phyloP scores from a whole-genome alignment of 2,113 vertebrate genomes.

The Brachypodius melanocephalos region DNA sequence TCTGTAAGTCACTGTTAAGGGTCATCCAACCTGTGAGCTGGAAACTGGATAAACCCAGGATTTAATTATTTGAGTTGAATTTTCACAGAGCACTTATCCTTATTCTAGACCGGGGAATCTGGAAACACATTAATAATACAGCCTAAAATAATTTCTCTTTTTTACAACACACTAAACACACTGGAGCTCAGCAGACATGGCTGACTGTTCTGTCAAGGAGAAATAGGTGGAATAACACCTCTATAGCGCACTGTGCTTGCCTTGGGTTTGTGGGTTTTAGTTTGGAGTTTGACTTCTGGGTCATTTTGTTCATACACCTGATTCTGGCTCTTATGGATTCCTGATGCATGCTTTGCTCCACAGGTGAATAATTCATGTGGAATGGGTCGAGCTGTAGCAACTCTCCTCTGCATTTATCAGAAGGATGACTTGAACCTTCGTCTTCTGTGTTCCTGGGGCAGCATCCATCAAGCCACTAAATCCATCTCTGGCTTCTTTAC shows the following conservation, averaged over 20 bases:
- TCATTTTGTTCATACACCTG: not conserved
- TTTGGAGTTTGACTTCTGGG: not conserved
- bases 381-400: not conserved
- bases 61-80: not conserved
- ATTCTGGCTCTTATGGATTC: not conserved
- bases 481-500: not conserved
- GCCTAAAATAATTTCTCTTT: not conserved
- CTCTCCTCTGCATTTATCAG: not conserved
- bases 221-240: not conserved
- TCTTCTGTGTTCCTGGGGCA: not conserved
- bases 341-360: not conserved
- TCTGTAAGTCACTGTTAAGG: not conserved
- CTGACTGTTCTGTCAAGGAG: not conserved
- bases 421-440: not conserved
- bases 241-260: not conserved
- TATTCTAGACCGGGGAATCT: not conserved
- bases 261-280: not conserved
- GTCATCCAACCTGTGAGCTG: not conserved
- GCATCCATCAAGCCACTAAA: not conserved
- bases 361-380: not conserved
- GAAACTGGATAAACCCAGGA: not conserved
- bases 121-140: not conserved
- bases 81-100: not conserved
- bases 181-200: not conserved
- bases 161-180: not conserved